These are phyloP conservation scores for Drosophila neocordata DNA, from an alignment of 1,140 invertebrate species.

Conservation along the genomic window DNA sequence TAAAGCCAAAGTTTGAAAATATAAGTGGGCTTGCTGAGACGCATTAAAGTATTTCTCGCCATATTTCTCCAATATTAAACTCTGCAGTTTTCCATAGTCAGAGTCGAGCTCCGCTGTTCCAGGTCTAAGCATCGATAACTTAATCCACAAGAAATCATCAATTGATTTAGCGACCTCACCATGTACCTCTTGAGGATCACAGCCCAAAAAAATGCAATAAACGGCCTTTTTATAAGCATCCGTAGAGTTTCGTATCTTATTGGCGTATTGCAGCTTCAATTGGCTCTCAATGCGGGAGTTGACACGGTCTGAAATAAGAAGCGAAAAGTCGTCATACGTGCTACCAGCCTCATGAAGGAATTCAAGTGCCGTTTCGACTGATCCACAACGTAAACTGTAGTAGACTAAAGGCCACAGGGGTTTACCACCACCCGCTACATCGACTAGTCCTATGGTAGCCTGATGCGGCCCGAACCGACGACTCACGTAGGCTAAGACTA, in stretches of 20 bases:
- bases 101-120: slow-evolving; percentile 36
- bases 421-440: slow-evolving; percentile 89
- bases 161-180: slow-evolving; percentile 94
- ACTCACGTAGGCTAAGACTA: slow-evolving; percentile 93
- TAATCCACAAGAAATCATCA: slow-evolving; percentile 98
- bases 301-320: slow-evolving; percentile 85
- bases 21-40: slow-evolving; percentile 94
- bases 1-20: slow-evolving; percentile 94
- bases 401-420: slow-evolving; percentile 93
- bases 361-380: slow-evolving; percentile 91
- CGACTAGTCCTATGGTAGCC: slow-evolving; percentile 86
- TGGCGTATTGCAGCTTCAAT: slow-evolving; percentile 89
- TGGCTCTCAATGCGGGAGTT: slow-evolving; percentile 88
- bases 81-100: slow-evolving; percentile 86
- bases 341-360: slow-evolving; percentile 88
- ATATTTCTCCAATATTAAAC: slow-evolving; percentile 94
- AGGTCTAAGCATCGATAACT: slow-evolving; percentile 91
- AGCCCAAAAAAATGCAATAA: slow-evolving; percentile 92
- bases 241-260: slow-evolving; percentile 89
- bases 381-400: slow-evolving; percentile 94
- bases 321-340: slow-evolving; percentile 84
- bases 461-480: slow-evolving; percentile 84
- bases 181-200: slow-evolving; percentile 94
- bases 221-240: slow-evolving; percentile 92
- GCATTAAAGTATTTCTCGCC: slow-evolving; percentile 97